A percentile compares a stretch with the other conserved stretches of the same genome.
These are phyloP conservation scores for Phrynosoma blainvillii DNA, from an alignment of 2,113 vertebrate genomes.

Conservation along the genomic window DNA sequence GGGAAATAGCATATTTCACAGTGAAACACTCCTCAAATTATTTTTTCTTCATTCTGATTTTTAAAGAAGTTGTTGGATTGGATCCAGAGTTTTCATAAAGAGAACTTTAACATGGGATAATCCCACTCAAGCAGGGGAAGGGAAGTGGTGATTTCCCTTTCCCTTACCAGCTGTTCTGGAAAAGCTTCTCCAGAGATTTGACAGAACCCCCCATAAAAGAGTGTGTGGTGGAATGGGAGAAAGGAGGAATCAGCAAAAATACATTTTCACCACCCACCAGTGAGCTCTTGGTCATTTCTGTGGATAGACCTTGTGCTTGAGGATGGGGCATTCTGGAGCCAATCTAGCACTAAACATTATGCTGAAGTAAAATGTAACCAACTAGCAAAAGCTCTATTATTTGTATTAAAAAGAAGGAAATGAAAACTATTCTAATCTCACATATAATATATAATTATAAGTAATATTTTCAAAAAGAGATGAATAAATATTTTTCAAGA, in stretches of 20 bases:
- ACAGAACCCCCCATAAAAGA: not conserved
- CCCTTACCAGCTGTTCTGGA: not conserved
- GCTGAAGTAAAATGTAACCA: not conserved
- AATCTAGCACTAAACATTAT: not conserved
- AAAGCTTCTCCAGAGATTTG: not conserved
- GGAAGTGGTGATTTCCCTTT: not conserved
- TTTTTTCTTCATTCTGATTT: not conserved
- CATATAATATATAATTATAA: not conserved
- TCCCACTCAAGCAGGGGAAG: not conserved
- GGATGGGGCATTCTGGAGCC: not conserved
- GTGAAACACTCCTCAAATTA: conserved; percentile 52
- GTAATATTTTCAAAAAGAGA: not conserved
- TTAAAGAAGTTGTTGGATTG: not conserved
- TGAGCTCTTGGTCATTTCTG: not conserved
- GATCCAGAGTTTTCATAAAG: not conserved
- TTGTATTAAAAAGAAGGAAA: not conserved
- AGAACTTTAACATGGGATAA: not conserved
- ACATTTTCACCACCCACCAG: not conserved
- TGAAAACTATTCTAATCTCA: not conserved
- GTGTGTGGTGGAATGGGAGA: not conserved
- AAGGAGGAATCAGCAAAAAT: not conserved
- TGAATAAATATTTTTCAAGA: not conserved
- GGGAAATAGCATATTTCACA: conserved; percentile 43
- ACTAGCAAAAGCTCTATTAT: not conserved
- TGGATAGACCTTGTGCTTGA: not conserved